Conservation (phyloP, 2,888 invertebrate genomes). For the Euproctis similis region DNA sequence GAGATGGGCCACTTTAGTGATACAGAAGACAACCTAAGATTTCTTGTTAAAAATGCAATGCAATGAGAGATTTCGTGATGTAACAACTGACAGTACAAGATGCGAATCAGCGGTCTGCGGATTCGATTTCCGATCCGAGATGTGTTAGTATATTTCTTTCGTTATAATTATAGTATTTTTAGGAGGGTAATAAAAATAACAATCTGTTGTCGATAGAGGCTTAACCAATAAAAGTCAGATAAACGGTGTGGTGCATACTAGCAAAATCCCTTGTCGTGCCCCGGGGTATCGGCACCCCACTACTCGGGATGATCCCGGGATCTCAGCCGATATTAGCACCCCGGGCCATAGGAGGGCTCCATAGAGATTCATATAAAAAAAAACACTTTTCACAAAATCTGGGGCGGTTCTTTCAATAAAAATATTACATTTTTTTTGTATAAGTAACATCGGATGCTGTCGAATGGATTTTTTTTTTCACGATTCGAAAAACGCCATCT, state of each 20-base stretch:
- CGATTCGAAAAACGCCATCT: too few species aligned
- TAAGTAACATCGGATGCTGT: constrained; percentile 16
- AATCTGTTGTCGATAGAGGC: constrained; percentile 35
- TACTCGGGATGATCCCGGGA: constrained; percentile 53
- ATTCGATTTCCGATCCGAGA: too few species aligned
- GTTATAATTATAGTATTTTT: too few species aligned
- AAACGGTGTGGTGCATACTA: constrained; percentile 45
- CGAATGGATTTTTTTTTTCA: too few species aligned
- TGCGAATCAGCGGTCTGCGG: too few species aligned
- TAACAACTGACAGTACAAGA: too few species aligned
- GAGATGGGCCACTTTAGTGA: too few species aligned
- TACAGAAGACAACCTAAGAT: too few species aligned
- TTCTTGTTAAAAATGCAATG: too few species aligned
- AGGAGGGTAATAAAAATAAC: constrained; percentile 21
- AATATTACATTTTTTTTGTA: constrained; percentile 41
- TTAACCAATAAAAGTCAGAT: constrained; percentile 47
- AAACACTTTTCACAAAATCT: constrained; percentile 60
- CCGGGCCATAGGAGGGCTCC: constrained; percentile 54
- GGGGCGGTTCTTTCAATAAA: constrained; percentile 44
- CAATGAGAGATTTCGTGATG: too few species aligned
- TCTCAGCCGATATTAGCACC: constrained; percentile 69
- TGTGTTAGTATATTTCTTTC: too few species aligned
- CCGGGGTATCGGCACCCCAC: constrained; percentile 33
- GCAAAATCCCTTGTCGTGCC: constrained; percentile 45
- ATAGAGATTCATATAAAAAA: constrained; percentile 66